Conservation (phyloP, 2,888 invertebrate genomes). For the Panopea generosa region DNA sequence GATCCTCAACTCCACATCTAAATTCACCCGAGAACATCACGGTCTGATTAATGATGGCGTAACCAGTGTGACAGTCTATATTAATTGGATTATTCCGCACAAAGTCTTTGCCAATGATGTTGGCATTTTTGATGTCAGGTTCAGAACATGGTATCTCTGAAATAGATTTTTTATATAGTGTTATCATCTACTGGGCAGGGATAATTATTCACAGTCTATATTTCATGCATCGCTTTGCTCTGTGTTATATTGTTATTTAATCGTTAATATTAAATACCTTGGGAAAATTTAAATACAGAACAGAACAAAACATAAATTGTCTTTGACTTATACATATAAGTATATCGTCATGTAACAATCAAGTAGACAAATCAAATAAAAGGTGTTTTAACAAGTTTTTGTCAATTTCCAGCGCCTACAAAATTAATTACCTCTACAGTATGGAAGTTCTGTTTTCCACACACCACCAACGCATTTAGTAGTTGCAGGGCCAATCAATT, state of each 20-base stretch:
- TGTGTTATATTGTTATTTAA: no score
- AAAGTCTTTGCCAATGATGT: constrained; percentile 6
- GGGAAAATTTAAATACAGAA: no score
- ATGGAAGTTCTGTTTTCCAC: constrained; percentile 67
- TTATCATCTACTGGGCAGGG: no score
- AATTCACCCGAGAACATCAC: constrained; percentile 38
- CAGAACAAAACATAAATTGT: no score
- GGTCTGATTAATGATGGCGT: constrained; percentile 38
- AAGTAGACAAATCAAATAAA: no score
- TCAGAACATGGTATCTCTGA: constrained; percentile 56
- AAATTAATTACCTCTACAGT: constrained; percentile 72
- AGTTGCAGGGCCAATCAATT: constrained; percentile 66
- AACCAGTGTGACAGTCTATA: constrained; percentile 71
- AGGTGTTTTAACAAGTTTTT: no score
- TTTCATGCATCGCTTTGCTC: no score
- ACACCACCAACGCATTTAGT: constrained; percentile 63
- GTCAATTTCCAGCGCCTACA: no score
- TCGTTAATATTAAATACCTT: no score
- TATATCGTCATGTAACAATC: no score
- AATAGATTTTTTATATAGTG: constrained; percentile 9
- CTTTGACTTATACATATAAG: no score
- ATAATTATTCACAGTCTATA: no score
- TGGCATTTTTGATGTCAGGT: constrained; percentile 38
- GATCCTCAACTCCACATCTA: constrained; percentile 66
- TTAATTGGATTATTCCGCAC: constrained; percentile 56